phyloP scores from a whole-genome alignment of 2,113 vertebrate genomes.

The Leucosticte australis region DNA sequence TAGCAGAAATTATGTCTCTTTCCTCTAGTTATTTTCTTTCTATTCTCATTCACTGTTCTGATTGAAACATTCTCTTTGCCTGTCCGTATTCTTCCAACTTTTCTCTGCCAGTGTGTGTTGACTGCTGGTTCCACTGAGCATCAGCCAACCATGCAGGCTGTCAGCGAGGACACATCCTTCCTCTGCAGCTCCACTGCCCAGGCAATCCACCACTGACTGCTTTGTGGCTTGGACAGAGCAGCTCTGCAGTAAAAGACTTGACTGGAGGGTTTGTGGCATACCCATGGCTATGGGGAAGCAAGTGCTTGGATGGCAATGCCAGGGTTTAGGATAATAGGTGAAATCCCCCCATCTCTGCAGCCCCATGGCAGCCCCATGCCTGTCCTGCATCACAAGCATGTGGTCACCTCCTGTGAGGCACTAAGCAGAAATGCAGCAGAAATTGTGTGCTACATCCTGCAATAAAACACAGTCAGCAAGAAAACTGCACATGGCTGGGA shows the following conservation, averaged over 20 bases:
- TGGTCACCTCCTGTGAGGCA: not conserved
- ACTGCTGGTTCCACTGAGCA: not conserved
- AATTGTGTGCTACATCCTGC: not conserved
- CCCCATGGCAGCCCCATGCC: not conserved
- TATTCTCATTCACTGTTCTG: not conserved
- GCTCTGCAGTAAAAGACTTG: not conserved
- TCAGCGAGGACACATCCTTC: not conserved
- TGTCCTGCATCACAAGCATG: not conserved
- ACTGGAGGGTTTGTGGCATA: not conserved
- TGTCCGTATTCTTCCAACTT: not conserved
- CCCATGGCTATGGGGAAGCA: not conserved
- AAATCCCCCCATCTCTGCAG: fast-evolving
- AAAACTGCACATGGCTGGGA: not conserved
- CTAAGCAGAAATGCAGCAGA: constrained; percentile 23
- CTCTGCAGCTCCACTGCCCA: not conserved
- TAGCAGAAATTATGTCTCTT: not conserved
- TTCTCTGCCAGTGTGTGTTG: fast-evolving
- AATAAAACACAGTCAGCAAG: not conserved
- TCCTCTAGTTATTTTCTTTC: not conserved
- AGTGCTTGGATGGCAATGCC: not conserved
- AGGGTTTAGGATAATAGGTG: not conserved
- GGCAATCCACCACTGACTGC: not conserved
- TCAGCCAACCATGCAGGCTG: not conserved
- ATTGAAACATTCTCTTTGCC: not conserved
- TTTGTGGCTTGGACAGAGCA: not conserved